phyloP scores from a whole-genome alignment of 1,140 invertebrate species.

The Pseudoatta argentina region DNA sequence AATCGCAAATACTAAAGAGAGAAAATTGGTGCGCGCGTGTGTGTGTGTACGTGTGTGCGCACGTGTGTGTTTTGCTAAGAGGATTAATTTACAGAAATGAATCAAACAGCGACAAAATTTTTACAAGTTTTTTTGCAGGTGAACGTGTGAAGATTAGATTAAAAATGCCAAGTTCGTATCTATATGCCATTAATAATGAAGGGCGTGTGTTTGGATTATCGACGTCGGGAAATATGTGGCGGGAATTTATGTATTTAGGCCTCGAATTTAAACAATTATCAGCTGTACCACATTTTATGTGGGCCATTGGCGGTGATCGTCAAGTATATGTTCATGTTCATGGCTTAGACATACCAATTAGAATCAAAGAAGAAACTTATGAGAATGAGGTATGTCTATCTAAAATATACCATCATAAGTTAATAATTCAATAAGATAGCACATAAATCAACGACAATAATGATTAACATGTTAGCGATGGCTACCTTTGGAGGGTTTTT shows the following conservation, averaged over 20 bases:
- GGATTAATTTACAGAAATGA: not conserved
- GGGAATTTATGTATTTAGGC: slow-evolving; percentile 93
- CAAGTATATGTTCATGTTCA: slow-evolving; percentile 97
- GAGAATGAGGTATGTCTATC: slow-evolving; percentile 93
- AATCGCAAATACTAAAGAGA: not conserved
- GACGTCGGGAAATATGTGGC: slow-evolving; percentile 92
- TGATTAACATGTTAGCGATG: slow-evolving; percentile 89
- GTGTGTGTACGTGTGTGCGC: too few relatives aligned
- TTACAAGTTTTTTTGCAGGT: slow-evolving; percentile 26
- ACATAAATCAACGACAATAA: not conserved
- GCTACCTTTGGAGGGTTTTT: slow-evolving; percentile 96
- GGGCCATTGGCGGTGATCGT: slow-evolving; percentile 96
- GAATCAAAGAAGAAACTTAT: slow-evolving; percentile 95
- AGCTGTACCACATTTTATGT: slow-evolving; percentile 93
- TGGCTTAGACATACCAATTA: slow-evolving; percentile 95
- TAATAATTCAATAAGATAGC: not conserved
- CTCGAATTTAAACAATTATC: slow-evolving; percentile 95
- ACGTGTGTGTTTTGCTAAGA: not conserved
- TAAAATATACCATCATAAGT: not conserved
- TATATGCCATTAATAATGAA: slow-evolving; percentile 95
- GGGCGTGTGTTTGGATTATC: slow-evolving; percentile 94
- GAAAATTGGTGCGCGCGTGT: too few relatives aligned
- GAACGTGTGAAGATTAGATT: not conserved
- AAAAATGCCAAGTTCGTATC: slow-evolving; percentile 90
- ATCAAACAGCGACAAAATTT: not conserved